Evolutionary conservation across 2,113 vertebrate genomes (phyloP).

Genomic region (Neodontobutis hainanensis): DNA sequence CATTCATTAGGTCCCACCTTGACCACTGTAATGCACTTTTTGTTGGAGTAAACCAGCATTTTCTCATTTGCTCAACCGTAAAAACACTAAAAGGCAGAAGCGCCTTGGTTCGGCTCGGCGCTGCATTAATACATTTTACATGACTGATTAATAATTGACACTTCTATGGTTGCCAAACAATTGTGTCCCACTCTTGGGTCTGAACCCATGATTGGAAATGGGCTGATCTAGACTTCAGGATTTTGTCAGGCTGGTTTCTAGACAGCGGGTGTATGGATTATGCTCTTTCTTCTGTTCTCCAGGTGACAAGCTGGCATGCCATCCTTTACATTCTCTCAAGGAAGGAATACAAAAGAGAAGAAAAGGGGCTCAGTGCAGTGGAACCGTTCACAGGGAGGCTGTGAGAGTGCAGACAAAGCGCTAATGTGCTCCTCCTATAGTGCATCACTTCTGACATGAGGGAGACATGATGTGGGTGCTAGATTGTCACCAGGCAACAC

Average conservation of each 20-base stretch:
- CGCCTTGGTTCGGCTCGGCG: too few relatives aligned
- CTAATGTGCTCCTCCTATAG: conserved; percentile 33
- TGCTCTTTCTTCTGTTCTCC: conserved; percentile 58
- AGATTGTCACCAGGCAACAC: conserved; percentile 60
- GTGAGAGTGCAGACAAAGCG: conserved; percentile 48
- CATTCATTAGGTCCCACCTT: too few relatives aligned
- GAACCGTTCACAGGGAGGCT: conserved; percentile 26
- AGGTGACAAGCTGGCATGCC: conserved; percentile 61
- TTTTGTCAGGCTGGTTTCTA: conserved; percentile 56
- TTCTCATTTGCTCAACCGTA: too few relatives aligned
- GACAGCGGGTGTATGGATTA: conserved; percentile 60
- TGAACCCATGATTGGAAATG: not conserved
- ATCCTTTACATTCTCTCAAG: conserved; percentile 50
- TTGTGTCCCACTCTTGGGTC: not conserved
- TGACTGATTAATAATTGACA: too few relatives aligned
- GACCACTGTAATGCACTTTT: too few relatives aligned
- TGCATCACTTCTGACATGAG: conserved; percentile 49
- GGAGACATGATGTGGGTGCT: conserved; percentile 24
- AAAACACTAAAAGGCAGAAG: too few relatives aligned
- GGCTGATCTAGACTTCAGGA: conserved; percentile 55
- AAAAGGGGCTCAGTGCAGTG: conserved; percentile 40
- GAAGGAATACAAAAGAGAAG: conserved; percentile 48
- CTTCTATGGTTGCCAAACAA: not conserved
- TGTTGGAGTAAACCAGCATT: too few relatives aligned
- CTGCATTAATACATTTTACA: too few relatives aligned